Conservation (phyloP, 2,113 vertebrate species). For the Eupsittula cactorum region DNA sequence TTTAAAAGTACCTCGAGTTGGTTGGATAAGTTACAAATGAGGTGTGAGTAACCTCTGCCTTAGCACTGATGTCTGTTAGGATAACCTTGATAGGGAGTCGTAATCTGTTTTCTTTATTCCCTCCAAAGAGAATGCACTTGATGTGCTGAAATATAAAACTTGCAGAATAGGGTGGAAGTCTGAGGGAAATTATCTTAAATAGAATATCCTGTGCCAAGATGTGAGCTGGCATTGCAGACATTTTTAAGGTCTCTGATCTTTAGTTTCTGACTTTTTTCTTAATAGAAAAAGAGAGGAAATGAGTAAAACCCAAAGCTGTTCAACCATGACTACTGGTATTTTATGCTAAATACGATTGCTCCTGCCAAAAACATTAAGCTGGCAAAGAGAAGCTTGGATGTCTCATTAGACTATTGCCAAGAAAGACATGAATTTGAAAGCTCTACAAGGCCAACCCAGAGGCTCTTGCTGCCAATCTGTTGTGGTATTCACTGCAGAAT, state of each 20-base stretch:
- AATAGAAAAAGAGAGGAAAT: background rate
- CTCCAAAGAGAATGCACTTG: background rate
- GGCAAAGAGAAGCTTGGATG: conserved; percentile 2
- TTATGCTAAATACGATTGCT: conserved; percentile 13
- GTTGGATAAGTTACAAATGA: background rate
- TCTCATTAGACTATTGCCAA: conserved; percentile 40
- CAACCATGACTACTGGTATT: conserved; percentile 35
- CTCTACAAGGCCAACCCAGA: background rate
- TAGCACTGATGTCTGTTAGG: background rate
- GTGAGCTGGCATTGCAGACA: background rate
- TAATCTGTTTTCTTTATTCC: background rate
- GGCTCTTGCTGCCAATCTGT: conserved; percentile 24
- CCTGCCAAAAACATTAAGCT: conserved; percentile 42
- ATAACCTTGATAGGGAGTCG: background rate
- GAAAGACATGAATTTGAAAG: conserved; percentile 35
- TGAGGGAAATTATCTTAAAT: background rate
- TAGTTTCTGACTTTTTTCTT: background rate
- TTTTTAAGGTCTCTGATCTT: background rate
- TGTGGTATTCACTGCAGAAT: conserved; percentile 18
- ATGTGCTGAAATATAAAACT: background rate
- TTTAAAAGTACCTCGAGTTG: background rate
- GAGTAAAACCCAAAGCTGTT: conserved; percentile 2
- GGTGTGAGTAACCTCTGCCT: background rate
- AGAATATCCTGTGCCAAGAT: background rate
- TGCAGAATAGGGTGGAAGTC: background rate